Conservation (phyloP, 1,140 invertebrate species). For the Aphelenchoides fujianensis region DNA sequence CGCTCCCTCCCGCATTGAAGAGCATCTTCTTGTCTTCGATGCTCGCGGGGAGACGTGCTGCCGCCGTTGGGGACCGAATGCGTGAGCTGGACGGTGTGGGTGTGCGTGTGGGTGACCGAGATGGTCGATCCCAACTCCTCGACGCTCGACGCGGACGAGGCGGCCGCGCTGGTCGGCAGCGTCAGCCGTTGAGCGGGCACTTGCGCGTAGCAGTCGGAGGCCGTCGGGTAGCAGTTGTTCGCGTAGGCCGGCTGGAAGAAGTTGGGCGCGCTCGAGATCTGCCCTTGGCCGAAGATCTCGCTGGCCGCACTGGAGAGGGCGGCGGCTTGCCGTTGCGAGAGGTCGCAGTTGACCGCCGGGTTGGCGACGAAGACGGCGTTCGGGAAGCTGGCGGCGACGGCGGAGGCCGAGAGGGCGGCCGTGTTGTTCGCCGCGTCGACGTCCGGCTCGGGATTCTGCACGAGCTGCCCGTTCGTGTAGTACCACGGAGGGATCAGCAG, state of each 20-base stretch:
- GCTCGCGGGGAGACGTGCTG: background rate
- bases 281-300: slow-evolving; percentile 2
- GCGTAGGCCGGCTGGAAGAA: slow-evolving; percentile 8
- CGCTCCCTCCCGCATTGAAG: background rate
- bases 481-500: slow-evolving; percentile 14
- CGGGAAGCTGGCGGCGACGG: background rate
- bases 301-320: background rate
- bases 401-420: background rate
- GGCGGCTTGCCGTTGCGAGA: background rate
- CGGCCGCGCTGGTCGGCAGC: background rate
- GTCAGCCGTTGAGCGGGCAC: background rate
- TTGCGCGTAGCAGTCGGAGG: slow-evolving; percentile 7
- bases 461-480: background rate
- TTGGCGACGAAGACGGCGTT: slow-evolving; percentile 4
- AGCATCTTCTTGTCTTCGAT: background rate
- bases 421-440: background rate
- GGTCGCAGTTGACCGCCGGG: background rate
- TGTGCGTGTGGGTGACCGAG: slow-evolving; percentile 1
- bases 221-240: background rate
- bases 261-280: slow-evolving; percentile 6
- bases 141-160: background rate
- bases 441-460: slow-evolving; percentile 5
- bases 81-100: slow-evolving; percentile 10
- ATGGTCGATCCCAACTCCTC: background rate
- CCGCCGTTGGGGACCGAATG: background rate